Conservation (phyloP, 1,140 invertebrate genomes). For the Eulimnadia texana region DNA sequence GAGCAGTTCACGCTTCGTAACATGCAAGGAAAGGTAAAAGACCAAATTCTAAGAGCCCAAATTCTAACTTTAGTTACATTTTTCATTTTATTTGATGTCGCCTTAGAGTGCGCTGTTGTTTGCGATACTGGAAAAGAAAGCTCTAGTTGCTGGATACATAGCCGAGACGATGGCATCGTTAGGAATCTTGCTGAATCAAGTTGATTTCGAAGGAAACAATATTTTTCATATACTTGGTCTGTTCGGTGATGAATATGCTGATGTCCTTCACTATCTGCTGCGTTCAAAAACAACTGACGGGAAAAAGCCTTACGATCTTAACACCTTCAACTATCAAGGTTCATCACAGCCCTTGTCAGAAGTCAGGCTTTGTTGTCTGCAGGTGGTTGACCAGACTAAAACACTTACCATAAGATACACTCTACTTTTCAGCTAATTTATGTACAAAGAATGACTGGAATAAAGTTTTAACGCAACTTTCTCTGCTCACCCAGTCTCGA, state of each 20-base stretch:
- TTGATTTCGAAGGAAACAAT: constrained; percentile 1
- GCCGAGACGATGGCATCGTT: constrained; percentile 13
- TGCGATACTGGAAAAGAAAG: neutral
- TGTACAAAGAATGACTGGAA: too few species aligned
- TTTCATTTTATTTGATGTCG: too few species aligned
- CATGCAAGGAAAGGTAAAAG: neutral
- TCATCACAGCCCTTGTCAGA: neutral
- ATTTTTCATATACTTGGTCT: constrained; percentile 8
- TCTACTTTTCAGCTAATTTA: too few species aligned
- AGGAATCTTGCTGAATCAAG: constrained; percentile 4
- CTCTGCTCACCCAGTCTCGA: too few species aligned
- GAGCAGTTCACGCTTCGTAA: neutral
- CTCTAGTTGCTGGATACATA: constrained; percentile 11
- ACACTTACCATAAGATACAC: too few species aligned
- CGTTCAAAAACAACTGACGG: neutral
- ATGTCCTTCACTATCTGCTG: constrained; percentile 6
- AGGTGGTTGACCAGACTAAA: neutral
- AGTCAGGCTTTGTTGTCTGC: neutral
- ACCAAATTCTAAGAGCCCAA: too few species aligned
- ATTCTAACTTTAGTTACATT: too few species aligned
- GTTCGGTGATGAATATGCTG: constrained; percentile 4
- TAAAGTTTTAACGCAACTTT: too few species aligned
- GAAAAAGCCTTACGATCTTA: constrained; percentile 6
- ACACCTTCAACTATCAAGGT: constrained; percentile 10
- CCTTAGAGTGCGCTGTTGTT: constrained; percentile 12